Evolutionary conservation across 2,888 invertebrate genomes (phyloP).

Genomic region (Endotricha flammealis): DNA sequence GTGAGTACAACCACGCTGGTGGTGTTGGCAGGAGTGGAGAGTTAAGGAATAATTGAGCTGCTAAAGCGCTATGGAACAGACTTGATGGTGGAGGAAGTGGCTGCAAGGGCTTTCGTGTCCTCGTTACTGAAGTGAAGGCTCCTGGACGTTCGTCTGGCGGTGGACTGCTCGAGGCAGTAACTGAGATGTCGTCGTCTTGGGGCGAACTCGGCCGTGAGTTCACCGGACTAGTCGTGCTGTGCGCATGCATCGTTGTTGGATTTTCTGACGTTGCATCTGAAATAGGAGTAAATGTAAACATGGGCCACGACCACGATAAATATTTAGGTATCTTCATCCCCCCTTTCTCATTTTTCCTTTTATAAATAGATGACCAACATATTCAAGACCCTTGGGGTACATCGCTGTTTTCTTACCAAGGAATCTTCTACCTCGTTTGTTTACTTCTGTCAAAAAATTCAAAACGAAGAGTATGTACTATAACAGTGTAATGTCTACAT

Average conservation of each 20-base stretch:
- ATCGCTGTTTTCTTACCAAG: too few species aligned
- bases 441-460: too few species aligned
- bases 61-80: constrained; percentile 71
- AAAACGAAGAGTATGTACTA: too few species aligned
- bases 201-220: constrained; percentile 79
- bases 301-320: too few species aligned
- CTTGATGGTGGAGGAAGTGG: constrained; percentile 68
- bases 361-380: too few species aligned
- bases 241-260: constrained; percentile 76
- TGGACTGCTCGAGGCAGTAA: constrained; percentile 78
- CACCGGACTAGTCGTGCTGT: constrained; percentile 85
- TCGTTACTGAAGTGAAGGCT: constrained; percentile 73
- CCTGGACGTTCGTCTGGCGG: constrained; percentile 75
- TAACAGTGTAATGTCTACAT: too few species aligned
- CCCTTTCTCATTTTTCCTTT: too few species aligned
- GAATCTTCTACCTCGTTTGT: too few species aligned
- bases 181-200: constrained; percentile 80
- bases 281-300: too few species aligned
- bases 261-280: constrained; percentile 63
- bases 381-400: too few species aligned
- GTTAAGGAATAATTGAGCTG: constrained; percentile 86
- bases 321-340: too few species aligned
- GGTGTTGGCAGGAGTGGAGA: constrained; percentile 86
- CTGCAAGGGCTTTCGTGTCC: constrained; percentile 63
- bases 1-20: constrained; percentile 87